Percentiles rank a stretch among this genome's conserved stretches.
These are phyloP conservation scores for Diadromus collaris DNA, from an alignment of 2,888 invertebrate genomes.

Conservation along the genomic window DNA sequence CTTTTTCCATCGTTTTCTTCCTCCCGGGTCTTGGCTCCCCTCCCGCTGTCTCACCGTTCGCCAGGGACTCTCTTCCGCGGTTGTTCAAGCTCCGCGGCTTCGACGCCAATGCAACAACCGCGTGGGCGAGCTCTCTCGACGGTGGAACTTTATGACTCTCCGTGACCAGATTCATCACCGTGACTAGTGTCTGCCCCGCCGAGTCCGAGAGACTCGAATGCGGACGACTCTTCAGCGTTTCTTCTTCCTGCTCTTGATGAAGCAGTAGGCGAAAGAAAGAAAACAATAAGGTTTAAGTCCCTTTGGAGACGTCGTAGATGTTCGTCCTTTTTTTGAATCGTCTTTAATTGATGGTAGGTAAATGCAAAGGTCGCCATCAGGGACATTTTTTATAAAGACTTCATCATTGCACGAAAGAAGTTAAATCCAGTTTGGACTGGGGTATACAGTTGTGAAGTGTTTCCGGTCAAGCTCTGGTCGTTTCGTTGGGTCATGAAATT, in stretches of 20 bases:
- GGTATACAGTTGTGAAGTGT: neutral
- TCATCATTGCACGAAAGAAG: neutral
- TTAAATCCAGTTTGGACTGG: neutral
- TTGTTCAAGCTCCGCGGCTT: constrained; percentile 40
- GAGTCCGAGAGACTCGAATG: constrained; percentile 49
- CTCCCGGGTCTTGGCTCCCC: constrained; percentile 49
- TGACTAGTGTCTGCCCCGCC: constrained; percentile 59
- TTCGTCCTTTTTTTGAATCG: neutral
- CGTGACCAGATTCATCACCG: constrained; percentile 77
- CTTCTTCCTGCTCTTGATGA: constrained; percentile 50
- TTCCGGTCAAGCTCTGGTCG: neutral
- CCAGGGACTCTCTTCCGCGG: constrained; percentile 26
- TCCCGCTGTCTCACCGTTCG: constrained; percentile 39
- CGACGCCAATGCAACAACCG: constrained; percentile 61
- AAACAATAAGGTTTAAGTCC: neutral
- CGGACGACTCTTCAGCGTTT: constrained; percentile 52
- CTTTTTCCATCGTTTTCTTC: constrained; percentile 49
- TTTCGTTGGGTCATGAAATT: neutral
- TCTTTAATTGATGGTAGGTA: neutral
- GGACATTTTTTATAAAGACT: neutral
- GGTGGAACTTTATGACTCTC: constrained; percentile 73
- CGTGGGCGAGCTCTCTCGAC: constrained; percentile 70
- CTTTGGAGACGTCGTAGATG: neutral
- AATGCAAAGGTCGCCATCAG: neutral
- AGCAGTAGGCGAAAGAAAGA: constrained; percentile 2